Percentiles rank a stretch among this genome's conserved stretches.
Evolutionary conservation across 2,888 invertebrate genomes (phyloP).

Genomic region (Loripinus fragilis): DNA sequence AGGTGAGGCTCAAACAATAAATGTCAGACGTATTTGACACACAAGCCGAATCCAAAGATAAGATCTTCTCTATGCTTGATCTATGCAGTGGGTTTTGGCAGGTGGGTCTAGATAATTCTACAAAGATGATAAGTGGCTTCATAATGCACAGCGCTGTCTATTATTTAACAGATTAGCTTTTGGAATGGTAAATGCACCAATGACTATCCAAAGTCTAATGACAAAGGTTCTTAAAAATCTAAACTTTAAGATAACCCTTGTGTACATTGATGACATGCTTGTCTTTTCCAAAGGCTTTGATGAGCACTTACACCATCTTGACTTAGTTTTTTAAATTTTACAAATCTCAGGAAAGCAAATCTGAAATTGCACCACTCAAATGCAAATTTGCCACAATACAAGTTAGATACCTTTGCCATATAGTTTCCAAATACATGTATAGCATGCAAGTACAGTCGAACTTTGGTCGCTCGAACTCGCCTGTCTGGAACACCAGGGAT

Average conservation of each 20-base stretch:
- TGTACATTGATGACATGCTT: no score
- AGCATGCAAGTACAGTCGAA: slow-evolving; percentile 31
- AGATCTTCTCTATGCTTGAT: slow-evolving; percentile 30
- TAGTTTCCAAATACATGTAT: slow-evolving; percentile 44
- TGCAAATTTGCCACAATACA: slow-evolving; percentile 39
- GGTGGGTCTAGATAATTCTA: slow-evolving; percentile 23
- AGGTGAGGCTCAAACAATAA: no score
- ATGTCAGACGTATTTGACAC: slow-evolving; percentile 36
- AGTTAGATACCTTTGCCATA: slow-evolving; percentile 48
- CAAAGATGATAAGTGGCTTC: slow-evolving; percentile 45
- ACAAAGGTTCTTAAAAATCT: no score
- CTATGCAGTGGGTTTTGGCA: slow-evolving; percentile 45
- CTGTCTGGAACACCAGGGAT: no score
- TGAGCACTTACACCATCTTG: no score
- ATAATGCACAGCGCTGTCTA: slow-evolving; percentile 36
- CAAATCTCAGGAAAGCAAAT: slow-evolving; percentile 33
- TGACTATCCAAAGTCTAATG: no score
- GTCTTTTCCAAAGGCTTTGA: no score
- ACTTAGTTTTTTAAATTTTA: slow-evolving; percentile 38
- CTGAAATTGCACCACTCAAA: slow-evolving; percentile 48
- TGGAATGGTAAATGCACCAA: no score
- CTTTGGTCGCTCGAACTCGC: no score
- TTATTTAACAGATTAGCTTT: no score
- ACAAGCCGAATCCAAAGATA: slow-evolving; percentile 34
- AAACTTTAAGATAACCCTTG: no score